Conservation (phyloP, 2,888 invertebrate genomes). For the Meiosimyza platycephala region DNA sequence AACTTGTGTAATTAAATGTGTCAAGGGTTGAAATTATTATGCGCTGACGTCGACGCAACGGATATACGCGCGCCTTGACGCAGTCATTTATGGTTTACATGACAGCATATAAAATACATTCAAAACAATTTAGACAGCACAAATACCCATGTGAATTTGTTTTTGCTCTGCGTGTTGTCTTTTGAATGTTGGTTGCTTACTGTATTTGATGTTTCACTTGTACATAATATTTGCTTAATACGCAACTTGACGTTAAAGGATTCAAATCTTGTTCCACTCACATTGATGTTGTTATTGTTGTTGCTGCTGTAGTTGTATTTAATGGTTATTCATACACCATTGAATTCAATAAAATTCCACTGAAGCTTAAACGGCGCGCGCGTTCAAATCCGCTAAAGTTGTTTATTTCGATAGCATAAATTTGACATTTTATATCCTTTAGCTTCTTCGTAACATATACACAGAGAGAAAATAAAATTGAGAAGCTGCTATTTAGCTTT, state of each 20-base stretch:
- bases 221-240: constrained; percentile 14
- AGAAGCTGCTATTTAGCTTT: too few species aligned
- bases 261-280: not conserved
- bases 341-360: constrained; percentile 45
- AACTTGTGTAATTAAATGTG: constrained; percentile 58
- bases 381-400: constrained; percentile 20
- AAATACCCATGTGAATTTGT: constrained; percentile 1
- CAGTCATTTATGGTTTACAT: constrained; percentile 7
- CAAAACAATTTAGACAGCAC: constrained; percentile 17
- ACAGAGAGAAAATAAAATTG: too few species aligned
- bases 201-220: constrained; percentile 2
- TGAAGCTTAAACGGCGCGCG: not conserved
- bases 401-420: constrained; percentile 33
- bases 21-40: constrained; percentile 53
- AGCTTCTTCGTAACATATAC: not conserved
- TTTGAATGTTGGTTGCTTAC: not conserved
- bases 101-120: constrained; percentile 9
- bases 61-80: constrained; percentile 1
- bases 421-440: constrained; percentile 16
- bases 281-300: constrained; percentile 20
- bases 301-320: constrained; percentile 38
- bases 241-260: constrained; percentile 1
- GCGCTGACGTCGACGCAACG: not conserved
- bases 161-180: too few species aligned
- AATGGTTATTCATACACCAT: constrained; percentile 46